Conservation (phyloP, 2,888 invertebrate species). For the Drosophila anomelani region DNA sequence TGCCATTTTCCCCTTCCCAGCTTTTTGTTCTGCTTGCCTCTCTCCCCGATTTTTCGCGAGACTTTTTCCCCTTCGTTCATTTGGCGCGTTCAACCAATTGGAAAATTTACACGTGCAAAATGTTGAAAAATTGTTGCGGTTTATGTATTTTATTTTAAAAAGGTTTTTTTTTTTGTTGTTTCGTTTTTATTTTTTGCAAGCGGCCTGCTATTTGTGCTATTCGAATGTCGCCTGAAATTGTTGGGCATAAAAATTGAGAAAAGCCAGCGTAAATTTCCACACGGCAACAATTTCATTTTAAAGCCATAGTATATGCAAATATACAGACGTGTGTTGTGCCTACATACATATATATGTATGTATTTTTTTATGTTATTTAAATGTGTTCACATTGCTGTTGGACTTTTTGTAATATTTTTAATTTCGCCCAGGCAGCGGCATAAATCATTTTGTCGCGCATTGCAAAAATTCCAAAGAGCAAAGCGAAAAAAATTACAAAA, state of each 20-base stretch:
- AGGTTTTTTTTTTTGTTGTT: slow-evolving; percentile 21
- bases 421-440: slow-evolving; percentile 79
- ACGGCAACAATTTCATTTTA: slow-evolving; percentile 73
- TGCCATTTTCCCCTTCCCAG: slow-evolving; percentile 3
- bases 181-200: slow-evolving; percentile 23
- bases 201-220: slow-evolving; percentile 31
- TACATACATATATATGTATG: slow-evolving; percentile 8
- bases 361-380: slow-evolving; percentile 71
- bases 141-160: slow-evolving; percentile 52
- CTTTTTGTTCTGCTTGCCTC: not conserved
- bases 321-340: slow-evolving; percentile 5
- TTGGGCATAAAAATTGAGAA: slow-evolving; percentile 73
- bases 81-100: slow-evolving; percentile 80
- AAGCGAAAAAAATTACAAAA: slow-evolving; percentile 81
- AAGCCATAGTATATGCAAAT: slow-evolving; percentile 57
- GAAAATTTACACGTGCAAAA: slow-evolving; percentile 83
- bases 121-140: slow-evolving; percentile 83
- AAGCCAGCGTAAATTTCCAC: slow-evolving; percentile 61
- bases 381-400: slow-evolving; percentile 66
- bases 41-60: slow-evolving; percentile 6
- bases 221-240: slow-evolving; percentile 58
- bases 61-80: slow-evolving; percentile 42
- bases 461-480: slow-evolving; percentile 80
- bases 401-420: slow-evolving; percentile 76
- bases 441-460: slow-evolving; percentile 84